Evolutionary conservation across 2,113 vertebrate species (phyloP).

Genomic region (Esox niger): DNA sequence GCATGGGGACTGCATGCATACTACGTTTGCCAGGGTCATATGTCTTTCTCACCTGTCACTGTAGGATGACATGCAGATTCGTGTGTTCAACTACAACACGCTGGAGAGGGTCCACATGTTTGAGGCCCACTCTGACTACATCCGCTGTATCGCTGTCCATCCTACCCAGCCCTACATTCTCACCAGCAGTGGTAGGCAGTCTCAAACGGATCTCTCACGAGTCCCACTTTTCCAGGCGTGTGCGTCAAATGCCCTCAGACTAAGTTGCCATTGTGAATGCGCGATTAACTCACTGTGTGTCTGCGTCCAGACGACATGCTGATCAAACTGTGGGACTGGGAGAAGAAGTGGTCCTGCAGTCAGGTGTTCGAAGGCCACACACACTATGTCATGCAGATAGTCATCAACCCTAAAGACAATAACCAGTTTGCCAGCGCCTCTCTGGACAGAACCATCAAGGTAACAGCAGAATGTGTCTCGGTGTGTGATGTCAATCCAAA

Average conservation of each 20-base stretch:
- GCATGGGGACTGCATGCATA: not conserved
- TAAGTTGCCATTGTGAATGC: not conserved
- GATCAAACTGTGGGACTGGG: constrained; percentile 99
- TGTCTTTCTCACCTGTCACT: constrained; percentile 2
- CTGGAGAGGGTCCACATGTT: constrained; percentile 98
- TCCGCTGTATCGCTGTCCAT: constrained; percentile 96
- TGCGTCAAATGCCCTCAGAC: not conserved
- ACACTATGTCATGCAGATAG: constrained; percentile 99
- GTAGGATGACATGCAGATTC: constrained; percentile 99
- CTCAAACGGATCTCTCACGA: not conserved
- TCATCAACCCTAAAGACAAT: constrained; percentile 98
- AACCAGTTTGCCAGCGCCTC: constrained; percentile 99
- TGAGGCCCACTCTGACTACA: constrained; percentile 97
- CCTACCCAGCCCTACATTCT: constrained; percentile 98
- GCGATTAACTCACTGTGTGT: constrained; percentile 12
- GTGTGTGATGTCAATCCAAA: too few species aligned
- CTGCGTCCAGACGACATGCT: constrained; percentile 91
- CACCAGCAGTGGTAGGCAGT: constrained; percentile 89
- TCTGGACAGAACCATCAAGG: constrained; percentile 95
- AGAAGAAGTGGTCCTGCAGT: constrained; percentile 98
- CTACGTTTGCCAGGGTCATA: not conserved
- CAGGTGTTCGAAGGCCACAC: constrained; percentile 99
- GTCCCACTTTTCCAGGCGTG: not conserved
- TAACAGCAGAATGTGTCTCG: not conserved
- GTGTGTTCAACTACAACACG: constrained; percentile 98